phyloP scores from a whole-genome alignment of 1,140 invertebrate genomes.

The Drosophila nigromelanica region DNA sequence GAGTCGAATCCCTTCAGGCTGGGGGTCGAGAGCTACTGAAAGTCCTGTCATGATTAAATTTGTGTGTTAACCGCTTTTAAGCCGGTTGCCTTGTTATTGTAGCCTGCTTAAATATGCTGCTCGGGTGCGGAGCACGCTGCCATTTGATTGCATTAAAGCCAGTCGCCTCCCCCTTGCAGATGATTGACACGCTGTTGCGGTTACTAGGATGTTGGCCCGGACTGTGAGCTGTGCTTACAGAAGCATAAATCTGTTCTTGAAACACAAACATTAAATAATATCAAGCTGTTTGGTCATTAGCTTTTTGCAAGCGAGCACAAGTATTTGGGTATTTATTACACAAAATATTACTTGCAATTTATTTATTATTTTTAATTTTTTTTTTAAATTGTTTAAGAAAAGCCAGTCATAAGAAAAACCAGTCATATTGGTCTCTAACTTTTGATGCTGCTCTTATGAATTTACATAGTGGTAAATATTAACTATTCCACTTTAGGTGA shows the following conservation, averaged over 20 bases:
- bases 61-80: slow-evolving; percentile 71
- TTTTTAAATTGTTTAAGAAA: no score
- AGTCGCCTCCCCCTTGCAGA: slow-evolving; percentile 5
- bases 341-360: background rate
- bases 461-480: no score
- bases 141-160: slow-evolving; percentile 66
- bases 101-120: slow-evolving; percentile 69
- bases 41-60: slow-evolving; percentile 72
- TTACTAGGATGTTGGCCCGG: slow-evolving; percentile 51
- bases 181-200: slow-evolving; percentile 58
- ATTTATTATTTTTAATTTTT: no score
- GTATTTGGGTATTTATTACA: background rate
- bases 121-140: slow-evolving; percentile 44
- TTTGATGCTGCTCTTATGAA: no score
- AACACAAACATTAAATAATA: slow-evolving; percentile 5
- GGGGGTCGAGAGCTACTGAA: background rate
- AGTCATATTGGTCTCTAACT: no score
- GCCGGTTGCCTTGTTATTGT: slow-evolving; percentile 5
- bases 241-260: slow-evolving; percentile 23
- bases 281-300: background rate
- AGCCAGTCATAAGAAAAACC: no score
- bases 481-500: no score
- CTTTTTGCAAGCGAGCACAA: background rate
- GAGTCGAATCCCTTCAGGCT: slow-evolving; percentile 25
- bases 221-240: slow-evolving; percentile 3